A percentile compares a stretch with the other conserved stretches of the same genome.
These are phyloP conservation scores for Philonicus albiceps DNA, from an alignment of 2,888 invertebrate species.

Conservation along the genomic window DNA sequence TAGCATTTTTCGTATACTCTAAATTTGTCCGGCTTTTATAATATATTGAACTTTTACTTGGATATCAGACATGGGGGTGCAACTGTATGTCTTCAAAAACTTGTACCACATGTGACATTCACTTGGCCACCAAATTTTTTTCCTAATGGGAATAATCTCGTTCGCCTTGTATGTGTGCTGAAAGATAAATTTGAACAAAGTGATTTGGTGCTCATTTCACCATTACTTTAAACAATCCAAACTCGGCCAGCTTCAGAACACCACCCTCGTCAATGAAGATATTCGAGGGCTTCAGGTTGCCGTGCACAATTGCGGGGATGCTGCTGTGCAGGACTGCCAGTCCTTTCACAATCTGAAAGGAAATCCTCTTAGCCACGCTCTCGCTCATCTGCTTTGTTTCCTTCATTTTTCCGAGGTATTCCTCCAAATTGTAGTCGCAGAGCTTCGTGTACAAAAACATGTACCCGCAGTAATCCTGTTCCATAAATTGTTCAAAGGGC, in stretches of 20 bases:
- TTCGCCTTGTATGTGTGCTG: conserved; percentile 5
- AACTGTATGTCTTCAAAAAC: conserved; percentile 46
- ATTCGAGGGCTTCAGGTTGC: conserved; percentile 64
- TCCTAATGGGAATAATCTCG: conserved; percentile 41
- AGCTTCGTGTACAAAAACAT: conserved; percentile 59
- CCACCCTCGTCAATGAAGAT: conserved; percentile 61
- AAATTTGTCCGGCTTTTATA: background rate
- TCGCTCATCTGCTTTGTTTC: conserved; percentile 13
- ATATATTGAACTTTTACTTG: conserved; percentile 44
- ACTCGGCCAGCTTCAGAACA: conserved; percentile 60
- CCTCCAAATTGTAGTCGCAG: conserved; percentile 61
- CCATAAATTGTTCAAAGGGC: conserved; percentile 50
- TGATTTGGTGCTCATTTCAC: background rate
- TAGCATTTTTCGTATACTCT: background rate
- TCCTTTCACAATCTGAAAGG: conserved; percentile 51
- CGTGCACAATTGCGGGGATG: conserved; percentile 59
- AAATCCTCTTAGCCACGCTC: conserved; percentile 24
- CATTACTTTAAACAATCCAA: conserved; percentile 60
- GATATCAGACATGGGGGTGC: conserved; percentile 52
- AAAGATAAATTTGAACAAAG: background rate
- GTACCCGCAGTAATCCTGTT: conserved; percentile 43
- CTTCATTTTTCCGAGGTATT: conserved; percentile 55
- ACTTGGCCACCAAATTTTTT: conserved; percentile 53
- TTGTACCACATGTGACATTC: conserved; percentile 50
- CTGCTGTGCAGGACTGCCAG: conserved; percentile 59